These are phyloP conservation scores for Botrylloides violaceus DNA, from an alignment of 23 tunicate species.

Conservation along the genomic window DNA sequence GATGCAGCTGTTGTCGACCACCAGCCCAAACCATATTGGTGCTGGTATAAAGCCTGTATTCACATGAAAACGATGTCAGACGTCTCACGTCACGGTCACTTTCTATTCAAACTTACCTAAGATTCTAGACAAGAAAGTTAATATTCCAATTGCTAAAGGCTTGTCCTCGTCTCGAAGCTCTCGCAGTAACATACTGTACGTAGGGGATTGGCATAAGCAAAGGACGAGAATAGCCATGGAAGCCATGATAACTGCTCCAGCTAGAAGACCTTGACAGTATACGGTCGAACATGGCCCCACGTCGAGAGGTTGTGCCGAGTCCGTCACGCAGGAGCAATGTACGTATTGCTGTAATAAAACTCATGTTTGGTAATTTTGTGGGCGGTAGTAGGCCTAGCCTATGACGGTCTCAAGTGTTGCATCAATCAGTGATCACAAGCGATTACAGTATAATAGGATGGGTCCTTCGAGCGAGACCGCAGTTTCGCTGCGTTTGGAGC, in stretches of 20 bases:
- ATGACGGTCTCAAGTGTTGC: too few species aligned
- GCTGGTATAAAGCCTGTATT: constrained; percentile 72
- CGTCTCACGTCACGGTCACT: not conserved
- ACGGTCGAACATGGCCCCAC: constrained; percentile 49
- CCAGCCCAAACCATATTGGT: constrained; percentile 77
- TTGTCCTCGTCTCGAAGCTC: constrained; percentile 48
- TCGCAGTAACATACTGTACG: constrained; percentile 58
- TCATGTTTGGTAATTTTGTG: not conserved
- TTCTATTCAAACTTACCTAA: constrained; percentile 31
- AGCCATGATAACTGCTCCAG: constrained; percentile 39
- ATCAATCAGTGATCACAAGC: too few species aligned
- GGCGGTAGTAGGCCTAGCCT: too few species aligned
- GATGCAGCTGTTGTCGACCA: constrained; percentile 66
- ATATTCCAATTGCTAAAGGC: constrained; percentile 64
- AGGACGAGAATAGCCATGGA: constrained; percentile 33
- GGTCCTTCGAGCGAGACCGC: too few species aligned
- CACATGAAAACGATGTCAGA: too few species aligned
- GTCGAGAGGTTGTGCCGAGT: constrained; percentile 6
- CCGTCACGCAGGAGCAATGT: constrained; percentile 67
- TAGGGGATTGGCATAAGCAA: constrained; percentile 71
- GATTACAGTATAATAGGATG: too few species aligned
- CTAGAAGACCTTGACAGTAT: constrained; percentile 47
- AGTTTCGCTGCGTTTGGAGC: too few species aligned
- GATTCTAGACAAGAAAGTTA: constrained; percentile 64
- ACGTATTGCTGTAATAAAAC: constrained; percentile 33